Evolutionary conservation across 2,797 vertebrate genomes (phyloP).

Genomic region (Ctenopoma multispine): DNA sequence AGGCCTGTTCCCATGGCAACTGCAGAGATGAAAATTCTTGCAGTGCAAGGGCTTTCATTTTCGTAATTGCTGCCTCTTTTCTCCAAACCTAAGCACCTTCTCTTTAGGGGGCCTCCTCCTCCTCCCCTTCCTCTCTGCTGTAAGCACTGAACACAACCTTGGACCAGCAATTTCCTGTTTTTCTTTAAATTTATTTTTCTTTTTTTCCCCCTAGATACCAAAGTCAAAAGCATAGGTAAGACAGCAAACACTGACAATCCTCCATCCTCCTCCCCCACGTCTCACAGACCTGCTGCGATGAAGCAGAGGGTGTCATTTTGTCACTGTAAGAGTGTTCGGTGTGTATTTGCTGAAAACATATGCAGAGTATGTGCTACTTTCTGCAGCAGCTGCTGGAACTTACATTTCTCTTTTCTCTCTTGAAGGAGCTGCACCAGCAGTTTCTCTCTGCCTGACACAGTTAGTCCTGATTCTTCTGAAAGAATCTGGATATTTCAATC

Average conservation of each 20-base stretch:
- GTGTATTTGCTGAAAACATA: conserved; percentile 7
- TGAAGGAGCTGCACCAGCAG: not conserved
- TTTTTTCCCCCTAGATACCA: conserved; percentile 54
- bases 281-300: conserved; percentile 13
- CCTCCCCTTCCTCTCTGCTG: conserved; percentile 52
- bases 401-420: not conserved
- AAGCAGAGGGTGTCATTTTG: conserved; percentile 9
- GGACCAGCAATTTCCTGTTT: conserved; percentile 67
- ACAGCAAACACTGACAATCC: conserved; percentile 27
- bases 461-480: too few relatives aligned
- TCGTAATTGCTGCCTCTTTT: conserved; percentile 87
- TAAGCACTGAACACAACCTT: conserved; percentile 75
- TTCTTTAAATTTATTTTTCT: conserved; percentile 57
- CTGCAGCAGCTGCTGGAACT: too few relatives aligned
- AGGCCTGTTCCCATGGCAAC: conserved; percentile 91
- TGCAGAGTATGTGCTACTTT: not conserved
- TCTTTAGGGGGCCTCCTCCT: conserved; percentile 68
- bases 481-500: too few relatives aligned
- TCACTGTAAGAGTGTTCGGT: conserved; percentile 8
- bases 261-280: not conserved
- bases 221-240: conserved; percentile 55
- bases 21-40: conserved; percentile 89
- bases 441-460: too few relatives aligned
- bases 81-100: conserved; percentile 81
- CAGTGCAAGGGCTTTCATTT: conserved; percentile 88